phyloP scores from a whole-genome alignment of 1,140 invertebrate species.

The Zaprionus vittiger region DNA sequence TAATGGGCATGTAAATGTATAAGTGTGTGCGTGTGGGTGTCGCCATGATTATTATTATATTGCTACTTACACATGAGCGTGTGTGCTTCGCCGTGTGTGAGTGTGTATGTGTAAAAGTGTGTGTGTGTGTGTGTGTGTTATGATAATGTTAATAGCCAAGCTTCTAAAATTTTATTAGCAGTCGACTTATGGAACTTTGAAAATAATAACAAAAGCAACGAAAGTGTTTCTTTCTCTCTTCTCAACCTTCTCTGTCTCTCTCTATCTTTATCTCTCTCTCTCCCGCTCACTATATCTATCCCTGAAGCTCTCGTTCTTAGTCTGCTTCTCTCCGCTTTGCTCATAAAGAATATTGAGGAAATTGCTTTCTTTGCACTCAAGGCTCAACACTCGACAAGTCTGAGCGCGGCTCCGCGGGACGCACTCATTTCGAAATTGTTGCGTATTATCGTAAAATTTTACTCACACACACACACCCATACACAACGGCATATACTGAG shows the following conservation, averaged over 20 bases:
- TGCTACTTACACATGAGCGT: slow-evolving; percentile 46
- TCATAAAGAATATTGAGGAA: slow-evolving; percentile 78
- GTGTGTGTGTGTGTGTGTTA: slow-evolving; percentile 55
- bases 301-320: neutral
- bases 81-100: neutral
- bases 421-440: slow-evolving; percentile 78
- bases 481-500: slow-evolving; percentile 9
- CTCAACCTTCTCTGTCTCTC: neutral
- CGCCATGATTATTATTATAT: slow-evolving; percentile 72
- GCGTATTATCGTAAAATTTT: slow-evolving; percentile 79
- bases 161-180: slow-evolving; percentile 81
- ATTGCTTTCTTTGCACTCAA: slow-evolving; percentile 79
- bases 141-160: slow-evolving; percentile 78
- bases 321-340: slow-evolving; percentile 21
- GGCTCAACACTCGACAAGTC: slow-evolving; percentile 43
- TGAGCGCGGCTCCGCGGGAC: slow-evolving; percentile 56
- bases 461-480: slow-evolving; percentile 58
- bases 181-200: slow-evolving; percentile 74
- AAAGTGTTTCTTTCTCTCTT: slow-evolving; percentile 32
- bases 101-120: neutral
- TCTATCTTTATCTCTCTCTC: neutral
- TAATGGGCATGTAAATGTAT: slow-evolving; percentile 74
- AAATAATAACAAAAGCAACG: slow-evolving; percentile 75
- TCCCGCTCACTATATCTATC: neutral
- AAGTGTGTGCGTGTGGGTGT: slow-evolving; percentile 32